Conservation (phyloP, 1,140 invertebrate species). For the Aphidius ervi region DNA sequence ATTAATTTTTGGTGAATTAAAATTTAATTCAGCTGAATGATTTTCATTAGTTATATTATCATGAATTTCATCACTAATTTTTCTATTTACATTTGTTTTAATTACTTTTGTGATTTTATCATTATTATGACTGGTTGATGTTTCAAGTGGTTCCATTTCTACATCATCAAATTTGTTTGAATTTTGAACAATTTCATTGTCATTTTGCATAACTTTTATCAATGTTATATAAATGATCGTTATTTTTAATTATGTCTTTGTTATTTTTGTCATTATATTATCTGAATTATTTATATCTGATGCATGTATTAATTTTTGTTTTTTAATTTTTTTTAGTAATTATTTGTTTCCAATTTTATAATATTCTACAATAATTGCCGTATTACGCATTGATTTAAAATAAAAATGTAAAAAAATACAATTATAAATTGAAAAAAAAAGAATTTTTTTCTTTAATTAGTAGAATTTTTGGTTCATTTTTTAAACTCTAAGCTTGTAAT, state of each 20-base stretch:
- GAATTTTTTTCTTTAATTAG: no score
- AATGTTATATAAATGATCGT: conserved; percentile 48
- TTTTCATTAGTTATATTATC: conserved; percentile 35
- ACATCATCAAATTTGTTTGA: conserved; percentile 43
- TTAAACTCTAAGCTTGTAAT: no score
- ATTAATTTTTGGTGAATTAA: conserved; percentile 57
- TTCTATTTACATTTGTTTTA: conserved; percentile 29
- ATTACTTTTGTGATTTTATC: conserved; percentile 24
- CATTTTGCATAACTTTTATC: conserved; percentile 47
- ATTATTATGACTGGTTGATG: conserved; percentile 27
- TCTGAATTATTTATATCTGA: conserved; percentile 32
- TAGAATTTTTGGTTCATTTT: no score
- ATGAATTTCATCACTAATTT: conserved; percentile 44
- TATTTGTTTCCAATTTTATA: no score
- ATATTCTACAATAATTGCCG: no score
- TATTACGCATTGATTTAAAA: no score
- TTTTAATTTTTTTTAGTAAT: conserved; percentile 29
- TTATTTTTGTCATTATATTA: conserved; percentile 39
- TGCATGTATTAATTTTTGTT: no score
- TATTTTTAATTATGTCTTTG: conserved; percentile 43
- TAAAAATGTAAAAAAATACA: no score
- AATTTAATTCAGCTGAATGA: conserved; percentile 45
- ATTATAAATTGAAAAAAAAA: no score
- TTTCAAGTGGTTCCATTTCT: conserved; percentile 50
- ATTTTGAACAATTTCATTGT: conserved; percentile 41